These are phyloP conservation scores for Brachirus orientalis DNA, from an alignment of 2,113 vertebrate genomes.

Conservation along the genomic window DNA sequence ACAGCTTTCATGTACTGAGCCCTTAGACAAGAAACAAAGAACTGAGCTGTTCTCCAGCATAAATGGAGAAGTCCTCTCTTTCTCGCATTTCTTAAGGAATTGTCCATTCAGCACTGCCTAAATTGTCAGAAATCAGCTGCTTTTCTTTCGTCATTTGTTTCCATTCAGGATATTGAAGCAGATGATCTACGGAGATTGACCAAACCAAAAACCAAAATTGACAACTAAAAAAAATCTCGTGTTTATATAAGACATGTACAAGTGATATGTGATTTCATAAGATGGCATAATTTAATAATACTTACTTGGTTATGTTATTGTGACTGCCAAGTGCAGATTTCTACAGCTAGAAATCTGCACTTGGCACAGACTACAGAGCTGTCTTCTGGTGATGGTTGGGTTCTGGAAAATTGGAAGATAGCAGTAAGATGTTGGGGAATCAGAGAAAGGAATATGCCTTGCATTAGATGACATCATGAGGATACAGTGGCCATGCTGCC, in stretches of 20 bases:
- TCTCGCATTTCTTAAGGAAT: slow-evolving; percentile 7
- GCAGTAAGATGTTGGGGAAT: not conserved
- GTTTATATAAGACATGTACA: too few species aligned
- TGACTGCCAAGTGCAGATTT: not conserved
- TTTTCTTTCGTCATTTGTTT: slow-evolving; percentile 13
- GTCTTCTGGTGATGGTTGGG: too few species aligned
- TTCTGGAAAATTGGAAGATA: not conserved
- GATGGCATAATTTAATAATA: not conserved
- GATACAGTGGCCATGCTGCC: not conserved
- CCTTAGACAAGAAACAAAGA: slow-evolving; percentile 22
- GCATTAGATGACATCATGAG: slow-evolving; percentile 2
- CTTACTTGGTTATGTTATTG: not conserved
- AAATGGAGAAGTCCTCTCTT: slow-evolving; percentile 1
- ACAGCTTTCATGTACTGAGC: slow-evolving; percentile 11
- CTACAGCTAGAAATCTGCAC: too few species aligned
- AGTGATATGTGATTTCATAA: not conserved
- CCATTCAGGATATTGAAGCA: not conserved
- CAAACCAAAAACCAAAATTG: not conserved
- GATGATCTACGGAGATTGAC: not conserved
- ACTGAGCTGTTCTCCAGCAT: not conserved
- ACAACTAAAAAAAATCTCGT: not conserved
- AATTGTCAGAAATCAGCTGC: slow-evolving; percentile 8
- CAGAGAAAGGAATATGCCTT: slow-evolving; percentile 2
- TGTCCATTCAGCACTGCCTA: slow-evolving; percentile 3
- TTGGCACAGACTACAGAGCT: too few species aligned